Base-by-base conservation (phyloP, 37 sponge, comb jelly and placozoan species). In the Trichoplax adhaerens region DNA sequence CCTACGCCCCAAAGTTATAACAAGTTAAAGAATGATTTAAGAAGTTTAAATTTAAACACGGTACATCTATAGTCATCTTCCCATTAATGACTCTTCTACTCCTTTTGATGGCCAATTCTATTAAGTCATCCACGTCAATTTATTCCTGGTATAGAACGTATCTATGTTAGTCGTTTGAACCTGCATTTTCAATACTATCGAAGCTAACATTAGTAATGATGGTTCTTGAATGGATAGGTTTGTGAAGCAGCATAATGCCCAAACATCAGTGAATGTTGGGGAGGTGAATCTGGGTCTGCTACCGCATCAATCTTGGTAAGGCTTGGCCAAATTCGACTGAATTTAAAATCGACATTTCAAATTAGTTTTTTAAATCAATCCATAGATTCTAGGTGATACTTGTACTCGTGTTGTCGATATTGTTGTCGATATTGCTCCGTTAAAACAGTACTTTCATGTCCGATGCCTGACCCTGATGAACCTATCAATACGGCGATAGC, bases 201-300 rank as follows among this genome's bases (percentile, higher is more conserved):
- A 78, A 85, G 62, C 12, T 10, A 60, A n/a, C 62, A n/a, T 60
- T 10, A 60, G 10, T 12, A n/a, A 60, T 60, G 12, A 60, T n/a
- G 12, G 10, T 60, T 60, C 10, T n/a, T 8, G 29, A 67, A 67
- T 67, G 46, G 48, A 48, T 71, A 86, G 87, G 88, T 96, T 55
- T 96, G 99, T 68, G 99, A 96, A 73, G 99, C 91, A 65, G 99
- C 99, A 53, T 80, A 83, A 62, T 96, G 99, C 81, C 99, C 99
- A 50, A 96, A 96, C 77, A 91, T 96, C 48, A 90, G 99, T 6
- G 89, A 96, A 77, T 96, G 99, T 68, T 96, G 99, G 99, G 93
- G 99, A 65, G 93, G 93, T 58, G 99, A 91, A 61, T 60, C 77
- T 57, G 68, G 68, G 52, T 80, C 87, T 6, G 93, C 99, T 62